A percentile compares a stretch with the other conserved stretches of the same genome.
These are phyloP conservation scores for Aplochiton taeniatus DNA, from an alignment of 2,797 vertebrate species.

Conservation along the genomic window DNA sequence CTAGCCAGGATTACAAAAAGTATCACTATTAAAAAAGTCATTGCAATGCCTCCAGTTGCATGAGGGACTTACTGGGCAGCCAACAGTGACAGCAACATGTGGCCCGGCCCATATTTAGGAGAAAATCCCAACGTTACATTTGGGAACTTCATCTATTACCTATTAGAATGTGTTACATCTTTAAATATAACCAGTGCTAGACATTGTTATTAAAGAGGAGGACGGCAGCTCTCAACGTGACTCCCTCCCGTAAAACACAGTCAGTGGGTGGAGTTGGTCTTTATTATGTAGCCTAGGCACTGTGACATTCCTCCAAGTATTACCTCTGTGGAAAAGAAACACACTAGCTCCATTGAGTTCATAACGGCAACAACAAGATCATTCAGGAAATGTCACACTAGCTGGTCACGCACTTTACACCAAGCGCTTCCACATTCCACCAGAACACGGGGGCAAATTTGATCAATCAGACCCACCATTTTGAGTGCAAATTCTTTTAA, in stretches of 20 bases:
- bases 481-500: too few species aligned
- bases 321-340: conserved; percentile 62
- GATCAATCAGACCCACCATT: conserved; percentile 64
- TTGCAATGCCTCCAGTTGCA: too few species aligned
- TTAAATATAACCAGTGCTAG: too few species aligned
- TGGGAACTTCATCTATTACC: too few species aligned
- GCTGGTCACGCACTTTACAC: conserved; percentile 65
- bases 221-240: not conserved
- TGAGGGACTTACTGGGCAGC: too few species aligned
- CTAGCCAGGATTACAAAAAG: too few species aligned
- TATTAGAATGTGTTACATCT: too few species aligned
- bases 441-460: conserved; percentile 55
- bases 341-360: conserved; percentile 69
- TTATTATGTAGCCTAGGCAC: conserved; percentile 51
- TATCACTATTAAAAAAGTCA: too few species aligned
- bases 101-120: too few species aligned
- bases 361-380: conserved; percentile 65
- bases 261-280: conserved; percentile 57
- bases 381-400: conserved; percentile 67
- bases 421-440: conserved; percentile 53
- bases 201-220: too few species aligned
- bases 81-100: too few species aligned
- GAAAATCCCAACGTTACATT: too few species aligned
- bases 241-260: conserved; percentile 31
- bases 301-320: conserved; percentile 67